Percentiles rank a stretch among this genome's conserved stretches.
phyloP scores from a whole-genome alignment of 2,888 invertebrate genomes.

The Hedychridium roseum region DNA sequence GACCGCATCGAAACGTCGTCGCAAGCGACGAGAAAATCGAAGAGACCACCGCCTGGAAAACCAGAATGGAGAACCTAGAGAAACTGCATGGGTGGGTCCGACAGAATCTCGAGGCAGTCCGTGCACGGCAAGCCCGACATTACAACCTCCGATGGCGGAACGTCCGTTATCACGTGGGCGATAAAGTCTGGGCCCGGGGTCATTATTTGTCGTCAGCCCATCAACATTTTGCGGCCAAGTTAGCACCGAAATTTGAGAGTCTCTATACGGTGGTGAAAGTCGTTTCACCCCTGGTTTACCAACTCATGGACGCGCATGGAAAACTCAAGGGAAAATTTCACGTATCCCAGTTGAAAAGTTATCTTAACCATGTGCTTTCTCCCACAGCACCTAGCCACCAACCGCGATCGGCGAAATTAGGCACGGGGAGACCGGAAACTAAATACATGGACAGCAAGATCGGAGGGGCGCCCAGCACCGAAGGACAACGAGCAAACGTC shows the following conservation, averaged over 20 bases:
- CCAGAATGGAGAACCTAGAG: too few relatives aligned
- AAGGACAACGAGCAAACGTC: too few relatives aligned
- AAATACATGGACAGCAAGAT: too few relatives aligned
- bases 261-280: slow-evolving; percentile 1
- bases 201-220: not conserved
- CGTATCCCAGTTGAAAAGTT: not conserved
- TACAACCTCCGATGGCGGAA: not conserved
- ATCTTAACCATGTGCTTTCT: not conserved
- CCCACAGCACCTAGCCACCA: not conserved
- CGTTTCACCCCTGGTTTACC: slow-evolving; percentile 3
- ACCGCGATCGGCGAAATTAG: not conserved
- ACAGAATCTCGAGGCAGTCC: slow-evolving; percentile 29
- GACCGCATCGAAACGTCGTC: too few relatives aligned
- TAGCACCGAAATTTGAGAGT: not conserved
- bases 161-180: not conserved
- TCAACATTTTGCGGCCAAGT: slow-evolving; percentile 1
- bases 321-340: not conserved
- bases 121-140: not conserved
- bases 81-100: too few relatives aligned
- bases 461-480: too few relatives aligned
- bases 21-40: too few relatives aligned
- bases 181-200: not conserved
- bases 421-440: too few relatives aligned
- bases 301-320: not conserved
- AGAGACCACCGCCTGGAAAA: too few relatives aligned